phyloP scores from a whole-genome alignment of 1,140 invertebrate species.

The Lasaia peninsularis region DNA sequence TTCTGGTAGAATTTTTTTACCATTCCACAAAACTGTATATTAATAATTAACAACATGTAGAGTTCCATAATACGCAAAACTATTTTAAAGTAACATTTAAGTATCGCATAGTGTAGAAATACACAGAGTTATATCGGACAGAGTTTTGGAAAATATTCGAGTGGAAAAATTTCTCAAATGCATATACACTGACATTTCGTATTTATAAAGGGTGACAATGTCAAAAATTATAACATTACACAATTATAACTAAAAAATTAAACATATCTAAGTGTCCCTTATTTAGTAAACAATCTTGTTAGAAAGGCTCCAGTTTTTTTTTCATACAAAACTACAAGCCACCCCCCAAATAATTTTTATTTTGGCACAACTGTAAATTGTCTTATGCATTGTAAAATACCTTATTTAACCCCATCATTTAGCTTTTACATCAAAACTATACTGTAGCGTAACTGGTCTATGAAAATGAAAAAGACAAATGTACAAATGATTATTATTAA shows the following conservation, averaged over 20 bases:
- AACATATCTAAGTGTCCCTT: background rate
- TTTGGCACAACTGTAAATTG: too few species aligned
- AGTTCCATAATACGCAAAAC: background rate
- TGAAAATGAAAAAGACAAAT: too few species aligned
- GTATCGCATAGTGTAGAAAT: background rate
- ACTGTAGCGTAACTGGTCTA: too few species aligned
- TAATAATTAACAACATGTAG: background rate
- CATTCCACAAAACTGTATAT: background rate
- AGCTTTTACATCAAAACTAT: too few species aligned
- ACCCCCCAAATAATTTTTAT: too few species aligned
- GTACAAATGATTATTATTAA: too few species aligned
- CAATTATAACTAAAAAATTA: background rate
- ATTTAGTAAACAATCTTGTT: too few species aligned
- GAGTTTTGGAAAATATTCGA: slow-evolving; percentile 7
- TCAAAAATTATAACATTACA: background rate
- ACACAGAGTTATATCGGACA: background rate
- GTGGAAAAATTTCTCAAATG: slow-evolving; percentile 8
- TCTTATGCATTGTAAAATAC: too few species aligned
- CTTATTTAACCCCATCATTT: too few species aligned
- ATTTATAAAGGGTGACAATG: slow-evolving; percentile 2
- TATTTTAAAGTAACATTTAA: slow-evolving; percentile 11
- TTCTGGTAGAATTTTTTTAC: too few species aligned
- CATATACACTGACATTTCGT: background rate
- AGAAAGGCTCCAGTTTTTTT: too few species aligned
- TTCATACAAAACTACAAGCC: too few species aligned